These are phyloP conservation scores for Phalacrocorax pelagicus DNA, from an alignment of 2,113 vertebrate genomes.

Conservation along the genomic window DNA sequence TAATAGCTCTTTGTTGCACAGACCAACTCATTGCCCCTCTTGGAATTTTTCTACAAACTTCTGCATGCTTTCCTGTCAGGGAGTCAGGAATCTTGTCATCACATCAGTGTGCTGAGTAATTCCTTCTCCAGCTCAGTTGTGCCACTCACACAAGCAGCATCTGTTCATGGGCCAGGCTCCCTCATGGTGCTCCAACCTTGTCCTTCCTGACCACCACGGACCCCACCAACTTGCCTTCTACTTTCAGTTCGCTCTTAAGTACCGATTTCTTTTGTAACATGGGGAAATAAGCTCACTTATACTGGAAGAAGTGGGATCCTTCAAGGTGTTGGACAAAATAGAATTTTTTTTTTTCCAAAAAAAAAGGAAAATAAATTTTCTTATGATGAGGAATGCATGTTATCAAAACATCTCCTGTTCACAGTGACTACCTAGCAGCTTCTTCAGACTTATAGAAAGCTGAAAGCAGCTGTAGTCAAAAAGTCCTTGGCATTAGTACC, in stretches of 20 bases:
- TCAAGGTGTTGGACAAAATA: background rate
- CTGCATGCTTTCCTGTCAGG: background rate
- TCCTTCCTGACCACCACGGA: background rate
- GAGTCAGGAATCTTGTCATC: background rate
- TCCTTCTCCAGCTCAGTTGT: background rate
- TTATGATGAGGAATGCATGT: background rate
- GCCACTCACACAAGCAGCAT: background rate
- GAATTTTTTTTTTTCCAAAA: background rate
- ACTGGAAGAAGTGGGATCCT: background rate
- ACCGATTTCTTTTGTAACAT: background rate
- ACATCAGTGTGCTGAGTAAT: background rate
- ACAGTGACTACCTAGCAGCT: background rate
- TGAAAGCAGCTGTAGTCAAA: background rate
- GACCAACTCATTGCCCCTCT: background rate
- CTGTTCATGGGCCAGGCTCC: background rate
- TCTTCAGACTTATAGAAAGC: background rate
- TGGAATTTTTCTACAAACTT: background rate
- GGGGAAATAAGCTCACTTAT: background rate
- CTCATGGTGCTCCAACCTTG: accelerated
- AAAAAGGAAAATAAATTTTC: background rate
- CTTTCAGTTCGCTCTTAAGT: background rate
- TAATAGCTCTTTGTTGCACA: background rate
- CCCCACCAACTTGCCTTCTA: background rate
- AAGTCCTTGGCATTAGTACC: background rate
- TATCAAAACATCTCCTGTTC: background rate